Percentiles rank a stretch among this genome's conserved stretches.
These are phyloP conservation scores for Microdon myrmicae DNA, from an alignment of 2,888 invertebrate genomes.

Conservation along the genomic window DNA sequence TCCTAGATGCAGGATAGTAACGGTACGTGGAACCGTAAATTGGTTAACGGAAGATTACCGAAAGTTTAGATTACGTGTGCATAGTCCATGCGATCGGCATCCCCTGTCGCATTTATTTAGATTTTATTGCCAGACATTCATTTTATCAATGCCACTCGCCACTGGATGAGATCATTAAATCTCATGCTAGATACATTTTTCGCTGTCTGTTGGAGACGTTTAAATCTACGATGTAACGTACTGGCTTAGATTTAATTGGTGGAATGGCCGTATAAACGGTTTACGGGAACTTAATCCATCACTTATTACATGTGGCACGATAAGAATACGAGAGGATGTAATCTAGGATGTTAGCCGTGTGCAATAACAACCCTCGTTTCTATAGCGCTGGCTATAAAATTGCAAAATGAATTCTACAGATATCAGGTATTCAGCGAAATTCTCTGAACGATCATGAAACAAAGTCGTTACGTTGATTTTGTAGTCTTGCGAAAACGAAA, in stretches of 20 bases:
- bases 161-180: constrained; percentile 40
- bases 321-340: constrained; percentile 6
- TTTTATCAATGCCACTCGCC: constrained; percentile 31
- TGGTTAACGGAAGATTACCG: constrained; percentile 22
- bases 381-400: constrained; percentile 36
- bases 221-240: constrained; percentile 18
- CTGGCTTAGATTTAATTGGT: constrained; percentile 47
- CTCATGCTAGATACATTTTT: constrained; percentile 32
- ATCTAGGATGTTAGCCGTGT: constrained; percentile 23
- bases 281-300: constrained; percentile 51
- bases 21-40: constrained; percentile 20
- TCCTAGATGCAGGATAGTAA: neutral
- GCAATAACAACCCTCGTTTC: neutral
- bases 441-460: too few species aligned
- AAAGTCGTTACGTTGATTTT: too few species aligned
- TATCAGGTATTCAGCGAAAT: constrained; percentile 28
- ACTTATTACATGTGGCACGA: constrained; percentile 40
- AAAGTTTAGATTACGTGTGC: constrained; percentile 22
- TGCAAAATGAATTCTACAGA: constrained; percentile 27
- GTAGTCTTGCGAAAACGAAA: too few species aligned
- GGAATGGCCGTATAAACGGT: constrained; percentile 51
- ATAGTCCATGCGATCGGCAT: constrained; percentile 7
- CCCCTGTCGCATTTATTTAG: constrained; percentile 37
- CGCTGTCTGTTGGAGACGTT: neutral
- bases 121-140: constrained; percentile 39